Percentiles rank a stretch among this genome's conserved stretches.
These are phyloP conservation scores for Eubucco bourcierii DNA, from an alignment of 2,113 vertebrate species.

Conservation along the genomic window DNA sequence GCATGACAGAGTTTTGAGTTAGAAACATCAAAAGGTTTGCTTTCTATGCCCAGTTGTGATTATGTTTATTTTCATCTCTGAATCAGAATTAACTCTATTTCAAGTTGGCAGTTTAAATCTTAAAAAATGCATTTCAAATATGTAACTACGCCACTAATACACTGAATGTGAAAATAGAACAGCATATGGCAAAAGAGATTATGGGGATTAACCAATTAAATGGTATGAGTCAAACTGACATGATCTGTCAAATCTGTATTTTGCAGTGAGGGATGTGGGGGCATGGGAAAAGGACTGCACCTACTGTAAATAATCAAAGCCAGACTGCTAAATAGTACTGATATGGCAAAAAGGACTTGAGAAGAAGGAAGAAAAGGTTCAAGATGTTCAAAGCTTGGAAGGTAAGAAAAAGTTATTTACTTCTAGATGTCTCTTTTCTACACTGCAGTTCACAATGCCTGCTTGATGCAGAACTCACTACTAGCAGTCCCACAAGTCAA, in stretches of 20 bases:
- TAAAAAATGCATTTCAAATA: background rate
- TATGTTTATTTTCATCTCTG: background rate
- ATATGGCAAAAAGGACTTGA: background rate
- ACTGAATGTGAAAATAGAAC: slow-evolving; percentile 63
- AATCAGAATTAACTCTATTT: slow-evolving; percentile 15
- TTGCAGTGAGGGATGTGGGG: background rate
- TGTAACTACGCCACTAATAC: background rate
- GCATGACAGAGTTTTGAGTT: background rate
- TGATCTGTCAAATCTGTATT: slow-evolving; percentile 65
- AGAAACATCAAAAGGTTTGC: background rate
- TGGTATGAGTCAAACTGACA: slow-evolving; percentile 72
- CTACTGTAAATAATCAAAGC: background rate
- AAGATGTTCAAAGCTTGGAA: background rate
- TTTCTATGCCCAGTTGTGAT: background rate
- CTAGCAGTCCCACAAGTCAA: background rate
- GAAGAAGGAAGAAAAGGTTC: background rate
- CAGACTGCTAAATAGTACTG: background rate
- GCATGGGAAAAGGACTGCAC: background rate
- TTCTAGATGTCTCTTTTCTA: background rate
- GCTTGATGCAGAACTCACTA: background rate
- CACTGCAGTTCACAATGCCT: background rate
- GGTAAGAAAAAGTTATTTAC: background rate
- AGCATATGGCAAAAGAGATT: slow-evolving; percentile 86
- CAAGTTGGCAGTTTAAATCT: background rate
- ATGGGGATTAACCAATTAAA: slow-evolving; percentile 84